Base-by-base conservation (phyloP, 2,113 vertebrate species). In the Cichladusa arquata region DNA sequence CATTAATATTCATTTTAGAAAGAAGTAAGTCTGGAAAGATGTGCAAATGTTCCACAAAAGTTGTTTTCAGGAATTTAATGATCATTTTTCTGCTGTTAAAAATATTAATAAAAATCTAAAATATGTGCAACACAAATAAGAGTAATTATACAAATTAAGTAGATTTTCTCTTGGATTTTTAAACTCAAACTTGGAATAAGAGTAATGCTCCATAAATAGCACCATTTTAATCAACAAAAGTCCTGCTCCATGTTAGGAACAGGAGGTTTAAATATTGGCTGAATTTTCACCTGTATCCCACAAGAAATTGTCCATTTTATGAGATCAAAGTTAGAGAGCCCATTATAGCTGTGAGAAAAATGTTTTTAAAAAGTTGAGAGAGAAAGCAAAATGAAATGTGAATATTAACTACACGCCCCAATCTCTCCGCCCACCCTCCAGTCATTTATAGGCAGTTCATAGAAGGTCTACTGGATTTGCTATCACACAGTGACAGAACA, bases 381-480 rank as follows among this genome's bases (percentile, higher is more conserved):
- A 78, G 28, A 88, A 83, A 29, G 23, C 13, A 73, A 90, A 94
- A 67, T 22, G 7, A 88, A 74, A 92, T 51, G 22, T 44, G 83
- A 90, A 58, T 84, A 88, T 81, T 71, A 91, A 69, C 19, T 40
- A 26, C 14, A 90, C 6, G 47, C 25, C 47, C 29, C 12, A 78
- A 6, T 82, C 54, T 86, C 79, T 77, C 79, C 87, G 62, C 87
- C 87, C 71, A 90, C 87, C 48, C 71, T 90, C 42, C 31, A 76
- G 73, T 24, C 17, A 29, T 61, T 61, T 79, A 13, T 69, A 50
- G 45, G 23, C 38, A 69, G 58, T 83, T 89, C 66, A 40, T 14
- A 62, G 56, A 33, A 90, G 78, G 45, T 34, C 73, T 74, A 7
- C 54, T n/a, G 71, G 31, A 40, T 71, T 60, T 91, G 85, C 33